These are phyloP conservation scores for Arvicanthis niloticus DNA, from an alignment of 2,113 vertebrate species.

Conservation along the genomic window DNA sequence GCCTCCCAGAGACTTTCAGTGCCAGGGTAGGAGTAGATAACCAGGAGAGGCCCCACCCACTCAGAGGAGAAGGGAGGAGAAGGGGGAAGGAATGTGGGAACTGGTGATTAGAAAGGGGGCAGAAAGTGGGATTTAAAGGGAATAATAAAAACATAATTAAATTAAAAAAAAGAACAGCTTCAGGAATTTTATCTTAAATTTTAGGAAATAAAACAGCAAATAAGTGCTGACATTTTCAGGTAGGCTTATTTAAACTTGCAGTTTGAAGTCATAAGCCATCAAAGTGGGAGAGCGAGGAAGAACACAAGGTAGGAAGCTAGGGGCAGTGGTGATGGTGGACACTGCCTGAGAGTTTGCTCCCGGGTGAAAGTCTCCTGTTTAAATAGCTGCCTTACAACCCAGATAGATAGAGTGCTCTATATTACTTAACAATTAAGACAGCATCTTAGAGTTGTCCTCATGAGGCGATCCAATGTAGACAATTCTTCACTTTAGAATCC, in stretches of 20 bases:
- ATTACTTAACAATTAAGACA: background rate
- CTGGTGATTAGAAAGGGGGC: fast-evolving
- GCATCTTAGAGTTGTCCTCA: background rate
- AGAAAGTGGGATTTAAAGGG: too few species aligned
- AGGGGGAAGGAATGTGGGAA: too few species aligned
- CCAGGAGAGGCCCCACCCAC: too few species aligned
- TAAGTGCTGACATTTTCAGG: background rate
- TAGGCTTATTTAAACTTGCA: background rate
- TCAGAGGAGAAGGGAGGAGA: too few species aligned
- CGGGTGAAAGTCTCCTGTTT: too few species aligned
- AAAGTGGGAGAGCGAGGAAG: background rate
- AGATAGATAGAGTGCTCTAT: background rate
- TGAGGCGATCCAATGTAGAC: background rate
- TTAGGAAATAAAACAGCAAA: background rate
- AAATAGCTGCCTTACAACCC: background rate
- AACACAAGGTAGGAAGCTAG: background rate
- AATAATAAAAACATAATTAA: too few species aligned
- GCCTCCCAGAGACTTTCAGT: too few species aligned
- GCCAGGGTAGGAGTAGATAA: too few species aligned
- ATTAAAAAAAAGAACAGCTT: background rate
- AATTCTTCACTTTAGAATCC: background rate
- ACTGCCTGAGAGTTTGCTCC: background rate
- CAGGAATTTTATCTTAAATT: background rate
- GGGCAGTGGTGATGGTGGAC: too few species aligned
- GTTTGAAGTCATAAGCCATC: background rate